Base-by-base conservation (phyloP, 2,797 vertebrate species). In the Pelodytes ibericus region DNA sequence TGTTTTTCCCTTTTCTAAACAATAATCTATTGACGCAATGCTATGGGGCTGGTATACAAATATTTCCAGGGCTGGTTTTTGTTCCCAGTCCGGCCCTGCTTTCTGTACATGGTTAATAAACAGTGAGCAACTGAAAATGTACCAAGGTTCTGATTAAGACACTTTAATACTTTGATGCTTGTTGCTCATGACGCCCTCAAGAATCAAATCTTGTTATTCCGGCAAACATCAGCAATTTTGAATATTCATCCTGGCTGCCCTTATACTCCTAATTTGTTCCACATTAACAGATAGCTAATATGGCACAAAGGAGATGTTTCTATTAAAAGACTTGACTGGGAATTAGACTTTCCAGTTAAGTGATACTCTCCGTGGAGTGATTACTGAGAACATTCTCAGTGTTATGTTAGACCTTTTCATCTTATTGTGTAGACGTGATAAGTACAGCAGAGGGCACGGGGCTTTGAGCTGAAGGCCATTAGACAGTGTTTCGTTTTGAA, bases 391-490 rank as follows among this genome's bases (percentile, higher is more conserved):
- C 20, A 44, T 56, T 44, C 57, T 36, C 70, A 71, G 57, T 58
- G 33, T 39, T 22, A 31, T 29, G 61, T n/a, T 31, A 78, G 70
- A 67, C 18, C 8, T 60, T 78, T 78, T 65, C 61, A 72, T 61
- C 41, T 60, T 65, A 31, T 30, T 59, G 47, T 22, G 30, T 31
- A 57, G 59, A 66, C 20, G 51, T 59, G 29, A 65, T 26, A 39
- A 66, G 36, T 27, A 9, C 7, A 62, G 47, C 25, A 61, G 29
- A 61, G 65, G 47, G 41, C 66, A 76, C 11, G 61, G 27, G 47
- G n/a, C 31, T 27, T 3, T 11, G 27, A 77, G 29, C 49, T 41
- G 57, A 20, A 56, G 24, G 67, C 24, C 60, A 30, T 47, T 49
- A 77, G 60, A 8, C 67, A 57, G 20, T 25, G 6, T 63, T 67